These are phyloP conservation scores for Andrena fulva DNA, from an alignment of 2,888 invertebrate species.

Conservation along the genomic window DNA sequence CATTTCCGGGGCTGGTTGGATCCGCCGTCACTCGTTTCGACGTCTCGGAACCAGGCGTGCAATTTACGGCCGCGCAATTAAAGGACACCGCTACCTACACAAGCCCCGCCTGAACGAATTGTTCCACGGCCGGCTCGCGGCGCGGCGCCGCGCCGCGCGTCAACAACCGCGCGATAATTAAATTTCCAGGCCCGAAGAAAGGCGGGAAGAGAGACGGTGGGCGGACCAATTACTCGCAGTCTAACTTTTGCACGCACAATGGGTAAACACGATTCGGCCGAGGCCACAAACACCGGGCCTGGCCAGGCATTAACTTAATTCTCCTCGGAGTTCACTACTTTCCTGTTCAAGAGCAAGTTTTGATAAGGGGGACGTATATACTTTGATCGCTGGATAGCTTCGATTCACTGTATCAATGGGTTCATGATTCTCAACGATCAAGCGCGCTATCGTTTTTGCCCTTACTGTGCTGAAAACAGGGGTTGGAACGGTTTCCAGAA, in stretches of 20 bases:
- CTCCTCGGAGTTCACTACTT: slow-evolving; percentile 19
- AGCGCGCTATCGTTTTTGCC: too few species aligned
- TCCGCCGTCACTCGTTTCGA: slow-evolving; percentile 10
- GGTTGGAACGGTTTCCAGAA: too few species aligned
- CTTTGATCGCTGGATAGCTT: too few species aligned
- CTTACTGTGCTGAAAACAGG: too few species aligned
- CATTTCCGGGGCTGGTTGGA: background rate
- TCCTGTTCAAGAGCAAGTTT: too few species aligned
- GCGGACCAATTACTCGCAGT: slow-evolving; percentile 58
- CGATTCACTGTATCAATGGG: too few species aligned
- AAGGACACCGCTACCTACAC: slow-evolving; percentile 11
- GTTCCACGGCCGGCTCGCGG: slow-evolving; percentile 37
- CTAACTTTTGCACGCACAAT: slow-evolving; percentile 42
- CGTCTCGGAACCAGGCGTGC: slow-evolving; percentile 20
- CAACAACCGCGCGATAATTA: slow-evolving; percentile 75
- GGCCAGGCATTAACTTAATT: slow-evolving; percentile 36
- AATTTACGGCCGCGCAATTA: slow-evolving; percentile 35
- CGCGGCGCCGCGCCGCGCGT: slow-evolving; percentile 31
- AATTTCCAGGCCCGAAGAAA: slow-evolving; percentile 75
- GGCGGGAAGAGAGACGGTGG: slow-evolving; percentile 37
- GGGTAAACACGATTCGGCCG: slow-evolving; percentile 39
- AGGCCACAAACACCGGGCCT: slow-evolving; percentile 8
- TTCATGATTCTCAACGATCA: too few species aligned
- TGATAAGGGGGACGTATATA: too few species aligned
- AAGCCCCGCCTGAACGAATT: slow-evolving; percentile 55